Evolutionary conservation across 2,113 vertebrate genomes (phyloP), one percentile per base, ranked within the genome.

Genomic region (Alethe diademata): DNA sequence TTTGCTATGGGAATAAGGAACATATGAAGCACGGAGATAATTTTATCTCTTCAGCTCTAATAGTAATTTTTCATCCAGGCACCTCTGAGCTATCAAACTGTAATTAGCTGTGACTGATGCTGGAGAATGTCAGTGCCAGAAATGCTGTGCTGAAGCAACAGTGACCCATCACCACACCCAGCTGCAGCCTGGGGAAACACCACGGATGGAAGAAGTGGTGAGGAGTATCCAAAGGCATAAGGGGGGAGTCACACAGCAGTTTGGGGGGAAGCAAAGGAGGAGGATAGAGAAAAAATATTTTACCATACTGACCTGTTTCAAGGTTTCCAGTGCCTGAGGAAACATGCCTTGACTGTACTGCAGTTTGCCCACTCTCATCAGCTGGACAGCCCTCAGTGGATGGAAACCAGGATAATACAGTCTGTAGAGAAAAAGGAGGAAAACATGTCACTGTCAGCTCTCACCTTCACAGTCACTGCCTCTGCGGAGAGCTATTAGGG

Each of bases 301-400:
- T 40, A 54, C 16, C 57, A 57, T 48, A 98, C 98, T 97, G 75
- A 99, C 99, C 99, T 99, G 96, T 85, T 96, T 98, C 85, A 99
- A 98, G n/a, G 98, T 99, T 86, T 97, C 97, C 97, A 98, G 95
- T 0, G 99, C 98, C 12, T 99, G 98, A 47, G 97, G 91, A 62
- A 98, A 96, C 92, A 97, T 97, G 78, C 93, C 98, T 92, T 98
- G 98, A 74, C 98, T 98, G 78, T 99, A 97, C 95, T 99, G 99
- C 80, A 99, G 96, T 80, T 99, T 99, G 80, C 98, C 99, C 8
- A 99, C 98, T 94, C 98, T 98, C 97, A 99, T 98, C 69, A 99
- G 97, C 96, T 99, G 99, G 64, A 99, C 91, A 8, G 98, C 99
- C 74, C 98, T 96, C 81, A 98, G 98, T 0, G 99, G 99, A 93